Evolutionary conservation across 2,888 invertebrate species (phyloP).

Genomic region (Microctonus aethiopoides): DNA sequence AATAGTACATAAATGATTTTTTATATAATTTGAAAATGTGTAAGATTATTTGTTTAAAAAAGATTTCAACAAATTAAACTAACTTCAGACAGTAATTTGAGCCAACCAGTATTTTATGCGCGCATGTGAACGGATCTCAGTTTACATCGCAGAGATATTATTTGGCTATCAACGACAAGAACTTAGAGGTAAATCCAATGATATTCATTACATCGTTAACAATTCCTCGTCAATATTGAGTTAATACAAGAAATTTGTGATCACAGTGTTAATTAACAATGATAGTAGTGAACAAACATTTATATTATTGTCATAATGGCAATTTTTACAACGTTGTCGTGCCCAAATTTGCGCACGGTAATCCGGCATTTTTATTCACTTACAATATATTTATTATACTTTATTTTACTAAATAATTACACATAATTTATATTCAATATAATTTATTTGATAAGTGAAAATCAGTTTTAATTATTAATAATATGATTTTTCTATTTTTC

Average conservation of each 20-base stretch:
- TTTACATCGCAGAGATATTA: conserved; percentile 38
- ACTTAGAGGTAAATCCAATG: conserved; percentile 59
- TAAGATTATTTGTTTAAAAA: neutral
- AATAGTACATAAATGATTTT: neutral
- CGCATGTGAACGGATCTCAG: conserved; percentile 27
- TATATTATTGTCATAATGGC: conserved; percentile 30
- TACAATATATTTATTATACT: too few relatives aligned
- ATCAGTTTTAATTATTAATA: too few relatives aligned
- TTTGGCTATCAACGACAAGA: conserved; percentile 36
- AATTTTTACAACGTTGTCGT: conserved; percentile 25
- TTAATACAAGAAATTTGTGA: conserved; percentile 23
- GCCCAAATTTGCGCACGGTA: conserved; percentile 24
- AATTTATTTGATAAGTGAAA: too few relatives aligned
- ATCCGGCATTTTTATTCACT: neutral
- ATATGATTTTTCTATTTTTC: neutral
- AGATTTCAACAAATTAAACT: neutral
- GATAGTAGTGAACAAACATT: conserved; percentile 34
- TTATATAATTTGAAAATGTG: neutral
- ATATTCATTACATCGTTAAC: conserved; percentile 51
- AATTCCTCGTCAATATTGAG: conserved; percentile 21
- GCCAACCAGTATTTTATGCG: neutral
- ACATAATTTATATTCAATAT: too few relatives aligned
- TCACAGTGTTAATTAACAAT: neutral
- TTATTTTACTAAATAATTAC: too few relatives aligned
- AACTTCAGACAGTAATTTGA: neutral